These are phyloP conservation scores for Octopus sinensis DNA, from an alignment of 1,140 invertebrate genomes.

Conservation along the genomic window DNA sequence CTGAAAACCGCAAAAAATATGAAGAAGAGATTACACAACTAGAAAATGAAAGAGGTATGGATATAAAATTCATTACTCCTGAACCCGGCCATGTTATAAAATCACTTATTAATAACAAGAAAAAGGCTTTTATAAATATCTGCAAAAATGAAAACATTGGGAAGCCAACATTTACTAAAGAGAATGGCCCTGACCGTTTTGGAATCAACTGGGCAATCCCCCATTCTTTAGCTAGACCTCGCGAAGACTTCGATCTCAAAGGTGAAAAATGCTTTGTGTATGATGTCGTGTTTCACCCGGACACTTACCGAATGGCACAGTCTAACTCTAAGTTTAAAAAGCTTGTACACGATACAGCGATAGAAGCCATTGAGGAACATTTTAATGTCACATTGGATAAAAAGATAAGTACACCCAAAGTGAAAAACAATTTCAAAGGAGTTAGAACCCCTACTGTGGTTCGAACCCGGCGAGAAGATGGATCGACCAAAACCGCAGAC, in stretches of 20 bases:
- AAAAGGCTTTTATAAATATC: slow-evolving; percentile 86
- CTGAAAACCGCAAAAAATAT: slow-evolving; percentile 76
- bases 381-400: slow-evolving; percentile 76
- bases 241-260: slow-evolving; percentile 79
- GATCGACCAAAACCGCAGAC: not conserved
- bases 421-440: slow-evolving; percentile 73
- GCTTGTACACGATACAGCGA: slow-evolving; percentile 77
- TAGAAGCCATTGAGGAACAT: slow-evolving; percentile 77
- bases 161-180: slow-evolving; percentile 67
- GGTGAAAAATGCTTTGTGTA: slow-evolving; percentile 72
- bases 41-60: slow-evolving; percentile 82
- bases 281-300: slow-evolving; percentile 87
- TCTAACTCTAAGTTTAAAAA: slow-evolving; percentile 73
- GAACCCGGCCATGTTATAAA: slow-evolving; percentile 80
- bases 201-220: slow-evolving; percentile 84
- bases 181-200: slow-evolving; percentile 62
- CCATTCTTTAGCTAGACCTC: slow-evolving; percentile 73
- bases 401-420: slow-evolving; percentile 76
- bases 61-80: slow-evolving; percentile 85
- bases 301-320: slow-evolving; percentile 73
- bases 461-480: slow-evolving; percentile 62
- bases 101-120: slow-evolving; percentile 71
- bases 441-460: slow-evolving; percentile 71
- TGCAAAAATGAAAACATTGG: slow-evolving; percentile 74
- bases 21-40: slow-evolving; percentile 81